These are phyloP conservation scores for Myotis pilosus DNA, from an alignment of 2,797 vertebrate genomes.

Conservation along the genomic window DNA sequence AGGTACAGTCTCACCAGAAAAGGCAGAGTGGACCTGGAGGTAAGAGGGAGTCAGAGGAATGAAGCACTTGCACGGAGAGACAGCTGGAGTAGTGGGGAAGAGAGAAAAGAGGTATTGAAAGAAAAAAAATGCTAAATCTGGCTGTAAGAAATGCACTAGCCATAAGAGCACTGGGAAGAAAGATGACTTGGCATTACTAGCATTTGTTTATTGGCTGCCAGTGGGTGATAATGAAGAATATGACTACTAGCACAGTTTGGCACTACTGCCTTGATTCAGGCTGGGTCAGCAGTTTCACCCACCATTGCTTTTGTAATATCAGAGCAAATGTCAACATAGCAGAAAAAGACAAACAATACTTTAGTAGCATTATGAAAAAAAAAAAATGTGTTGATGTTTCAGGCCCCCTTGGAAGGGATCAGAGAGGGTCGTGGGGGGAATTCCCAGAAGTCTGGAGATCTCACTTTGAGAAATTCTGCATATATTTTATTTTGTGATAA, in stretches of 20 bases:
- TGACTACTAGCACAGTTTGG: not conserved
- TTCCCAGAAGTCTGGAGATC: not conserved
- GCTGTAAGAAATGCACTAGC: not conserved
- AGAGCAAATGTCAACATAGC: not conserved
- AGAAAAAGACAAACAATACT: not conserved
- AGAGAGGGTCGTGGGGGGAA: not conserved
- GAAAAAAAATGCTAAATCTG: not conserved
- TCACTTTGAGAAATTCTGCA: not conserved
- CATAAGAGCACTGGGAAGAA: not conserved
- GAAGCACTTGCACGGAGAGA: not conserved
- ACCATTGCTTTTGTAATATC: not conserved
- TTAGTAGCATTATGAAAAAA: not conserved
- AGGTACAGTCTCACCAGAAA: not conserved
- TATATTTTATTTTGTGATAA: not conserved
- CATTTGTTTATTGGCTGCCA: not conserved
- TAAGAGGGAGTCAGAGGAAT: not conserved
- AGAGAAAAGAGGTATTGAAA: conserved; percentile 5
- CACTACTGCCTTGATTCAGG: not conserved
- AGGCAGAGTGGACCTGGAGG: not conserved
- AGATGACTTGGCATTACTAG: not conserved
- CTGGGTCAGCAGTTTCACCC: not conserved
- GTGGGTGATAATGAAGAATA: not conserved
- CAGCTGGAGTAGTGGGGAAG: not conserved
- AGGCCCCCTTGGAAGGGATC: not conserved
- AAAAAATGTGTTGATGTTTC: not conserved